Conservation (phyloP, 2,797 vertebrate genomes). For the Myripristis jacobus region DNA sequence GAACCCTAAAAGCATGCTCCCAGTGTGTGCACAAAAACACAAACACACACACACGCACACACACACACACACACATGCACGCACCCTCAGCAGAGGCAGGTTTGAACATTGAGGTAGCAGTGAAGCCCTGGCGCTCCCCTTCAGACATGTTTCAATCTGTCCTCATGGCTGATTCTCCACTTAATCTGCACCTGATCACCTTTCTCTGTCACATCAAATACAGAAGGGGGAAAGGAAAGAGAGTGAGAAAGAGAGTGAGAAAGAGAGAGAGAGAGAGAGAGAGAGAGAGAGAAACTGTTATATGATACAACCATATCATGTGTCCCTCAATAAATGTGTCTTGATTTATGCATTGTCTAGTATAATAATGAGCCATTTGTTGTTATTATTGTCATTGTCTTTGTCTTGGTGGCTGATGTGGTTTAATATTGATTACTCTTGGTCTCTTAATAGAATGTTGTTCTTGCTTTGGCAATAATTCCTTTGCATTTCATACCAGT, state of each 20-base stretch:
- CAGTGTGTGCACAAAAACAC: not conserved
- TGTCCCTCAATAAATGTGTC: too few species aligned
- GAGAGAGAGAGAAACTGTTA: not conserved
- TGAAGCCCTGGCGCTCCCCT: conserved; percentile 73
- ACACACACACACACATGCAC: conserved; percentile 39
- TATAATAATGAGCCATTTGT: too few species aligned
- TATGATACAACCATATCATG: too few species aligned
- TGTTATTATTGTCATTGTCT: too few species aligned
- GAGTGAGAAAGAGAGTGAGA: not conserved
- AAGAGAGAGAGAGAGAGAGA: not conserved
- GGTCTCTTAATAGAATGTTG: too few species aligned
- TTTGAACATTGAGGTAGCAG: conserved; percentile 76
- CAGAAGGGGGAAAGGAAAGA: not conserved
- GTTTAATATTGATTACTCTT: too few species aligned
- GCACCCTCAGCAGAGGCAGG: conserved; percentile 72
- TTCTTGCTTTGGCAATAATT: too few species aligned
- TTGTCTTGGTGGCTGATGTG: too few species aligned
- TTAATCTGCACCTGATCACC: conserved; percentile 75
- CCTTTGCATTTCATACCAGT: too few species aligned
- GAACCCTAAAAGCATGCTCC: not conserved
- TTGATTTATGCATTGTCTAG: too few species aligned
- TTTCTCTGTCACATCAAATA: conserved; percentile 66
- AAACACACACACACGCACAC: conserved; percentile 29
- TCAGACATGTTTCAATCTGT: conserved; percentile 82
- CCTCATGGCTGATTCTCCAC: conserved; percentile 68